phyloP scores from a whole-genome alignment of 2,113 vertebrate species.

The Orycteropus afer region DNA sequence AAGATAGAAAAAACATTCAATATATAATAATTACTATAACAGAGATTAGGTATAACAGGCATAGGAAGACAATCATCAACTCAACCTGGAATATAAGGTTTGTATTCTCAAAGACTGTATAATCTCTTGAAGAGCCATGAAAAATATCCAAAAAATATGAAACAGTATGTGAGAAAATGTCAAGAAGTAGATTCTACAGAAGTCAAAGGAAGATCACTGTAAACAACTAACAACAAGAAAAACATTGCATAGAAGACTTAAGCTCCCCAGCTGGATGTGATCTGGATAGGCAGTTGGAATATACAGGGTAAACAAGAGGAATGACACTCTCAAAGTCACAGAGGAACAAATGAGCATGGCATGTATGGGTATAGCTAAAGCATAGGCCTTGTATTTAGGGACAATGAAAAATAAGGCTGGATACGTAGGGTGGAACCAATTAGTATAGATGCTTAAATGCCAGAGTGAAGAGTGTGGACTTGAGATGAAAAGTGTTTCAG shows the following conservation, averaged over 20 bases:
- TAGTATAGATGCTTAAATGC: background rate
- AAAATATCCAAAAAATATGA: conserved; percentile 27
- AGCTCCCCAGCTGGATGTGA: background rate
- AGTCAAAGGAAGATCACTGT: conserved; percentile 30
- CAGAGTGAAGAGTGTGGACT: background rate
- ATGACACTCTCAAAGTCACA: background rate
- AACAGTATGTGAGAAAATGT: conserved; percentile 22
- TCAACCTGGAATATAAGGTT: background rate
- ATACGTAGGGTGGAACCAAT: background rate
- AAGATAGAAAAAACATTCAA: conserved; percentile 11
- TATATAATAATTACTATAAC: background rate
- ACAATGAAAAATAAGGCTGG: conserved; percentile 4
- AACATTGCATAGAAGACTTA: background rate
- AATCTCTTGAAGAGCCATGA: background rate
- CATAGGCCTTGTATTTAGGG: background rate
- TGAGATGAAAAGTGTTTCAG: conserved; percentile 14
- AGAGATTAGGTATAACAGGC: background rate
- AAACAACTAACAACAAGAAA: conserved; percentile 38
- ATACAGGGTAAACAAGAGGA: background rate
- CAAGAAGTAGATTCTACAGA: conserved; percentile 7
- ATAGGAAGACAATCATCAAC: conserved; percentile 39
- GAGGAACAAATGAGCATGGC: background rate
- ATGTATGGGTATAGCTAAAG: background rate
- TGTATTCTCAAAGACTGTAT: conserved; percentile 32
- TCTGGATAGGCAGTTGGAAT: conserved; percentile 19